Conservation (phyloP, 2,888 invertebrate species). For the Serripes groenlandicus region DNA sequence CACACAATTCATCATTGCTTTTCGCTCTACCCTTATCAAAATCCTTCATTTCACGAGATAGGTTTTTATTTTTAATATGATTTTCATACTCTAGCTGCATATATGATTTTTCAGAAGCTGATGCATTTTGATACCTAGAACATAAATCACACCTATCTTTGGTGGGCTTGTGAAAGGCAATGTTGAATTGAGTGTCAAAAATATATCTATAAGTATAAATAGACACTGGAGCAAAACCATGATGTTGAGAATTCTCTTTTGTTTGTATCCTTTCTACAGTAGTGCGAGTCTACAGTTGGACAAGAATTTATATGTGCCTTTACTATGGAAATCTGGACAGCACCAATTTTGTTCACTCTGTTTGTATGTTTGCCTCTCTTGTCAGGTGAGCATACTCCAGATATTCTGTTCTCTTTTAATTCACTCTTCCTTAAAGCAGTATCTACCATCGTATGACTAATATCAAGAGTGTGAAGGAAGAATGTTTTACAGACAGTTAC, state of each 20-base stretch:
- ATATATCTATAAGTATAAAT: constrained; percentile 31
- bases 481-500: constrained; percentile 13
- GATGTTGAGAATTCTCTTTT: constrained; percentile 27
- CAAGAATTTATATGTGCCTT: constrained; percentile 30
- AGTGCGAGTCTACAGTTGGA: constrained; percentile 27
- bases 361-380: constrained; percentile 25
- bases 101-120: constrained; percentile 16
- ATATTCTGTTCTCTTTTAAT: no score
- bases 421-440: constrained; percentile 11
- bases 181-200: constrained; percentile 33
- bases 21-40: constrained; percentile 25
- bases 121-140: constrained; percentile 6
- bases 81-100: neutral
- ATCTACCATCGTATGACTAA: neutral
- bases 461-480: neutral
- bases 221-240: neutral
- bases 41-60: constrained; percentile 22
- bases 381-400: constrained; percentile 13
- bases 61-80: constrained; percentile 37
- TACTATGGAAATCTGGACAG: constrained; percentile 8
- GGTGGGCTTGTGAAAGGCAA: constrained; percentile 31
- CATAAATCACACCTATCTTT: constrained; percentile 51
- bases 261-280: constrained; percentile 33
- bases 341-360: constrained; percentile 4
- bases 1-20: constrained; percentile 13